A percentile compares a stretch with the other conserved stretches of the same genome.
These are phyloP conservation scores for Chelonus formosanus DNA, from an alignment of 2,888 invertebrate genomes.

Conservation along the genomic window DNA sequence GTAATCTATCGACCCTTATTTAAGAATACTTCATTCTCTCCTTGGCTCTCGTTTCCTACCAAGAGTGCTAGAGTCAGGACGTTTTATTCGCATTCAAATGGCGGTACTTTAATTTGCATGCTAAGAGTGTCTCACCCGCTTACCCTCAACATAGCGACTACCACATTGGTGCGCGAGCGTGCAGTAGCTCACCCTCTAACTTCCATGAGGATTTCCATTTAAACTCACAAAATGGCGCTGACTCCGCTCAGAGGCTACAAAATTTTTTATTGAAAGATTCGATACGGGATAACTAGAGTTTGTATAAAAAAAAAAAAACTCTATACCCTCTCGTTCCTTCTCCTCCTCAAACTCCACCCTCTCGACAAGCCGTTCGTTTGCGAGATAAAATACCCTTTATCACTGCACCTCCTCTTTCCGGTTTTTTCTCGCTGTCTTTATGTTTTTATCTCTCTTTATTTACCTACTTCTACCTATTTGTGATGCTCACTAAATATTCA, in stretches of 20 bases:
- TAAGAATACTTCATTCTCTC: constrained; percentile 10
- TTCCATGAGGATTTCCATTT: constrained; percentile 62
- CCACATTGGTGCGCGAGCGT: constrained; percentile 34
- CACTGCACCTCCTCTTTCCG: constrained; percentile 37
- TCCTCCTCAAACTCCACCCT: constrained; percentile 25
- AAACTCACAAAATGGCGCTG: constrained; percentile 65
- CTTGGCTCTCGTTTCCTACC: constrained; percentile 26
- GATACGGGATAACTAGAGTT: constrained; percentile 56
- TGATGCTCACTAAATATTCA: no score
- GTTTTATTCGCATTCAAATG: constrained; percentile 65
- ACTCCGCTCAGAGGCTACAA: constrained; percentile 60
- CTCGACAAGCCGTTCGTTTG: constrained; percentile 39
- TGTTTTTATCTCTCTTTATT: constrained; percentile 31
- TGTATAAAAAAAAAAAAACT: constrained; percentile 30
- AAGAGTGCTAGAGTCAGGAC: constrained; percentile 46
- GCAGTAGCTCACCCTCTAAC: constrained; percentile 27
- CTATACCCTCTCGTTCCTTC: constrained; percentile 34
- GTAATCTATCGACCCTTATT: no score
- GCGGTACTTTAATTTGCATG: constrained; percentile 66
- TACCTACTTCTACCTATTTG: constrained; percentile 1
- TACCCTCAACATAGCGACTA: constrained; percentile 45
- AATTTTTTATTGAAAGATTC: constrained; percentile 66
- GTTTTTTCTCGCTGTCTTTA: constrained; percentile 37
- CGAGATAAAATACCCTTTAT: constrained; percentile 46
- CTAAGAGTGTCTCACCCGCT: constrained; percentile 54